phyloP scores from a whole-genome alignment of 2,797 vertebrate genomes.

The Aythya fuligula region DNA sequence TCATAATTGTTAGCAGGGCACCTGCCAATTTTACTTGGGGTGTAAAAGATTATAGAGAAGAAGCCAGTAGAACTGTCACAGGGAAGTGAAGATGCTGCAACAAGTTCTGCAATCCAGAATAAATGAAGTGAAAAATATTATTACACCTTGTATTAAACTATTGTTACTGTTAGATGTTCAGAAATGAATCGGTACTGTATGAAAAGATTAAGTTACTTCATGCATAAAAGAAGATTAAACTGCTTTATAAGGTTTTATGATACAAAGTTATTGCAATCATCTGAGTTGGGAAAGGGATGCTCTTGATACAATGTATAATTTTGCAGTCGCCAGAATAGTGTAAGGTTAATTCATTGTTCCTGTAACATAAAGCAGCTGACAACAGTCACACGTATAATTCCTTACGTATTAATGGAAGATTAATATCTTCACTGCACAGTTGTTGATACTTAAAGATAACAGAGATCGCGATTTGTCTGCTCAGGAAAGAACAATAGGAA shows the following conservation, averaged over 20 bases:
- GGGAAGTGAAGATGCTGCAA: not conserved
- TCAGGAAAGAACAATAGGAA: conserved; percentile 19
- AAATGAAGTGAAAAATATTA: not conserved
- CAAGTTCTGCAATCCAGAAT: not conserved
- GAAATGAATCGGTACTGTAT: not conserved
- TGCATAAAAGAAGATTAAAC: conserved; percentile 6
- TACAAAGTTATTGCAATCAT: conserved; percentile 2
- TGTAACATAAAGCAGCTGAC: conserved; percentile 13
- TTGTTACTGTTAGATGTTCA: not conserved
- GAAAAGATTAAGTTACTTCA: not conserved
- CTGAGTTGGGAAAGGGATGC: not conserved
- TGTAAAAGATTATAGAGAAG: not conserved
- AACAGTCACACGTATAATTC: conserved; percentile 26
- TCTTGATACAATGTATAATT: conserved; percentile 32
- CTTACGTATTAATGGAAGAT: conserved; percentile 37
- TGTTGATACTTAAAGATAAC: conserved; percentile 42
- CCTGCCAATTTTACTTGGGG: not conserved
- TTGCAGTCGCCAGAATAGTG: not conserved
- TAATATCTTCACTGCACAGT: conserved; percentile 12
- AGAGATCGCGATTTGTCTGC: not conserved
- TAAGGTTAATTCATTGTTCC: conserved; percentile 41
- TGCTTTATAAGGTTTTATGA: conserved; percentile 24
- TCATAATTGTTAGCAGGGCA: not conserved
- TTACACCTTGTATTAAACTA: not conserved
- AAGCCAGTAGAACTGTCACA: not conserved